Percentiles rank a stretch among this genome's conserved stretches.
These are phyloP conservation scores for Lochmaea capreae DNA, from an alignment of 2,888 invertebrate genomes.

Conservation along the genomic window DNA sequence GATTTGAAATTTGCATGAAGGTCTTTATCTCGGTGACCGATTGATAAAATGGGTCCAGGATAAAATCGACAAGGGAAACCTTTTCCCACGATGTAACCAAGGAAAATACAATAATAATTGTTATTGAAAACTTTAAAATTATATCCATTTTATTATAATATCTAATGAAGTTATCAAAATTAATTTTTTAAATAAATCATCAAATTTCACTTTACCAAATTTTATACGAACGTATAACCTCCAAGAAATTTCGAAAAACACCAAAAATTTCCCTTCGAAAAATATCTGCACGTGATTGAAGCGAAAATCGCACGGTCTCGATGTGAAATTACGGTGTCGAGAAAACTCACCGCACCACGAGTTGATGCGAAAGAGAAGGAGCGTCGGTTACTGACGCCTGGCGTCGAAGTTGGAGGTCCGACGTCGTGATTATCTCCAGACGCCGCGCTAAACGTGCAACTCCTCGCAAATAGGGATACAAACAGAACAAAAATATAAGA, in stretches of 20 bases:
- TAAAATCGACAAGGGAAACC: no score
- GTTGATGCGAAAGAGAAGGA: conserved; percentile 51
- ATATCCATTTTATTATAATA: no score
- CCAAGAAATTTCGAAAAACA: background rate
- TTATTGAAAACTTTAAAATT: no score
- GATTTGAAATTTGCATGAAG: no score
- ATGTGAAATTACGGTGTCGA: conserved; percentile 44
- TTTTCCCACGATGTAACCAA: no score
- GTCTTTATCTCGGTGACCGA: no score
- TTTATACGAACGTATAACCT: background rate
- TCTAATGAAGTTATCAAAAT: no score
- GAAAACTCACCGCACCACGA: conserved; percentile 34
- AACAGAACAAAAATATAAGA: conserved; percentile 11
- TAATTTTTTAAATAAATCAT: background rate
- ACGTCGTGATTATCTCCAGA: conserved; percentile 56
- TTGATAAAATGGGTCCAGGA: no score
- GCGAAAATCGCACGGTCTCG: conserved; percentile 35
- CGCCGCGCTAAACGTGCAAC: conserved; percentile 36
- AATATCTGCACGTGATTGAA: conserved; percentile 12
- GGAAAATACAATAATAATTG: no score
- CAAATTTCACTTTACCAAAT: background rate
- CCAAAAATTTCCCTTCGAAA: conserved; percentile 5
- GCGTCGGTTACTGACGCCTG: conserved; percentile 59
- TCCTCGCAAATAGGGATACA: background rate
- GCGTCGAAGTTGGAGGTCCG: conserved; percentile 58